These are phyloP conservation scores for Chironomus tepperi DNA, from an alignment of 1,140 invertebrate genomes.

Conservation along the genomic window DNA sequence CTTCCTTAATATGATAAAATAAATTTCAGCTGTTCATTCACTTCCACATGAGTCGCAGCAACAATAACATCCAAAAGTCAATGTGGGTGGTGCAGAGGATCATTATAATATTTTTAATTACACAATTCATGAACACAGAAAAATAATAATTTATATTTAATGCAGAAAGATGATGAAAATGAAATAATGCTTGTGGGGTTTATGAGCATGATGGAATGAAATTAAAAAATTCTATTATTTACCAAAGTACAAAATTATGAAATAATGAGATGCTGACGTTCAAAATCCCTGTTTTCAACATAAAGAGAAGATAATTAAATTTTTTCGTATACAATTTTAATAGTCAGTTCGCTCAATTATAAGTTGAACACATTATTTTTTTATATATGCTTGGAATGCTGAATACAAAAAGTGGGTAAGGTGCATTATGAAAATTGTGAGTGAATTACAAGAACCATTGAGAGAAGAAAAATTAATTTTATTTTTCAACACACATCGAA, in stretches of 20 bases:
- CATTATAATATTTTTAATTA: conserved; percentile 15
- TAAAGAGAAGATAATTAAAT: not conserved
- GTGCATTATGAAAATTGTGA: too few relatives aligned
- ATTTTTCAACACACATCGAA: too few relatives aligned
- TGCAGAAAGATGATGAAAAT: not conserved
- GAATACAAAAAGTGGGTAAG: too few relatives aligned
- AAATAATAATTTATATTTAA: not conserved
- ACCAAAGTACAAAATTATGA: not conserved
- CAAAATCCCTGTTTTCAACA: not conserved
- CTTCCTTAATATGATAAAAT: not conserved
- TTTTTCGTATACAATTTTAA: not conserved
- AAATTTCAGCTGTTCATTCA: not conserved
- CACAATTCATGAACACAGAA: not conserved
- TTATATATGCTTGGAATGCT: too few relatives aligned
- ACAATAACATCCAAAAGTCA: not conserved
- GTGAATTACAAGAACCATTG: too few relatives aligned
- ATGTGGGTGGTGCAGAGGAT: not conserved
- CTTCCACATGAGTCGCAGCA: too few relatives aligned
- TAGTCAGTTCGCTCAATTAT: not conserved
- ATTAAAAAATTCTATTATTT: conserved; percentile 4
- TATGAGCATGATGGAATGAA: not conserved
- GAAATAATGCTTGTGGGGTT: not conserved
- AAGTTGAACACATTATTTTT: not conserved
- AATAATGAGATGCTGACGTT: not conserved
- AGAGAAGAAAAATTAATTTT: too few relatives aligned